A percentile compares a stretch with the other conserved stretches of the same genome.
phyloP scores from a whole-genome alignment of 2,113 vertebrate genomes.

The Callipepla californica region DNA sequence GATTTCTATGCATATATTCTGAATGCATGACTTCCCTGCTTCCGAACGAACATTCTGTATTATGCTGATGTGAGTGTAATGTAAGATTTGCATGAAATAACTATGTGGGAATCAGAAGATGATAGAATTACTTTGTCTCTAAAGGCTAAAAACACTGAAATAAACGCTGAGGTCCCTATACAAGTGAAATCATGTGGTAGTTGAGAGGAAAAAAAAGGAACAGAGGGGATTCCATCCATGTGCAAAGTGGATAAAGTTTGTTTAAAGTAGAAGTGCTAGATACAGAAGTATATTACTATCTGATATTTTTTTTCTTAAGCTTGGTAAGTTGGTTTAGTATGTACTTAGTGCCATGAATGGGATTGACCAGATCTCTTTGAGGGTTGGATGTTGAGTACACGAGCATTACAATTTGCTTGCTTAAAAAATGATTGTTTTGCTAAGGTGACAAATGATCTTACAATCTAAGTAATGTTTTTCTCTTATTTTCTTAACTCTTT shows the following conservation, averaged over 20 bases:
- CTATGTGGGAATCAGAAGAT: background rate
- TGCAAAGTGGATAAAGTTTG: background rate
- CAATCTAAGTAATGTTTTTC: background rate
- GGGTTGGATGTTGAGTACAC: background rate
- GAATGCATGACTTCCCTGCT: conserved; percentile 34
- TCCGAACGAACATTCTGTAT: background rate
- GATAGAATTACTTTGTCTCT: background rate
- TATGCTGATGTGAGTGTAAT: conserved; percentile 18
- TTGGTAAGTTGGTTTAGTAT: background rate
- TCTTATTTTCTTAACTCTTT: background rate
- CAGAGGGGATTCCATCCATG: background rate
- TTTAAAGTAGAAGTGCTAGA: background rate
- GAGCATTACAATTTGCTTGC: background rate
- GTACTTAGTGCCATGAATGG: background rate
- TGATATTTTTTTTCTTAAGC: background rate
- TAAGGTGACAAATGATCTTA: background rate
- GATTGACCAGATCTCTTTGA: background rate
- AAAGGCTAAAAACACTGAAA: background rate
- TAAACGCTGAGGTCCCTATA: background rate
- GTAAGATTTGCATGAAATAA: conserved; percentile 1
- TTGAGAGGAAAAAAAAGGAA: background rate
- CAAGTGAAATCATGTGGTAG: background rate
- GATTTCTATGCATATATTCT: conserved; percentile 44
- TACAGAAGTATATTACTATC: background rate
- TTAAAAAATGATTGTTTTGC: background rate